phyloP scores from a whole-genome alignment of 2,888 invertebrate species.

The Tenthredo livida region DNA sequence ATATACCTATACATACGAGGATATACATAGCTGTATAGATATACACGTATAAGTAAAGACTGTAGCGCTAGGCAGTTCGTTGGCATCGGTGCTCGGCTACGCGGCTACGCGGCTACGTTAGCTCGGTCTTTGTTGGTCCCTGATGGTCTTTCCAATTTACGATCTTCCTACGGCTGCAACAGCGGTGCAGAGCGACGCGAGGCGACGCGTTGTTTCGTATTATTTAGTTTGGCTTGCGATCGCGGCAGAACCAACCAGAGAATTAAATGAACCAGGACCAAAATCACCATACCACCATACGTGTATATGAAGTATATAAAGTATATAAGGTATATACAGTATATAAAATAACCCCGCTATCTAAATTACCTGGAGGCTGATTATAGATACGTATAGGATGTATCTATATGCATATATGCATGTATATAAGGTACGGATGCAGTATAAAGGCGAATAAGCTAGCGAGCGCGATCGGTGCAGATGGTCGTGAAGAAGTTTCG shows the following conservation, averaged over 20 bases:
- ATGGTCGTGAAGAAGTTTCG: not conserved
- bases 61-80: slow-evolving; percentile 35
- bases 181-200: slow-evolving; percentile 1
- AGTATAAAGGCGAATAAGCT: not conserved
- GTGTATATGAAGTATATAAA: slow-evolving; percentile 29
- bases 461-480: slow-evolving; percentile 1
- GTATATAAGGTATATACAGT: slow-evolving; percentile 50
- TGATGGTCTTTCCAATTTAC: slow-evolving; percentile 50
- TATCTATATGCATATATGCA: not conserved
- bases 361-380: slow-evolving; percentile 46
- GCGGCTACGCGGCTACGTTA: slow-evolving; percentile 17
- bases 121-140: slow-evolving; percentile 39
- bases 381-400: slow-evolving; percentile 5
- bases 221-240: not conserved
- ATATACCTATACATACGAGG: not conserved
- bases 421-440: not conserved
- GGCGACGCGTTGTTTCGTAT: not conserved
- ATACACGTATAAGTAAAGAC: not conserved
- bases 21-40: not conserved
- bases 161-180: slow-evolving; percentile 41
- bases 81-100: slow-evolving; percentile 35
- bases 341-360: slow-evolving; percentile 47
- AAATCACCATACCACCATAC: not conserved
- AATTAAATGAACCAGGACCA: not conserved
- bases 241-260: not conserved